Base-by-base conservation (phyloP, 2,113 vertebrate genomes). In the Catharus fuscescens region DNA sequence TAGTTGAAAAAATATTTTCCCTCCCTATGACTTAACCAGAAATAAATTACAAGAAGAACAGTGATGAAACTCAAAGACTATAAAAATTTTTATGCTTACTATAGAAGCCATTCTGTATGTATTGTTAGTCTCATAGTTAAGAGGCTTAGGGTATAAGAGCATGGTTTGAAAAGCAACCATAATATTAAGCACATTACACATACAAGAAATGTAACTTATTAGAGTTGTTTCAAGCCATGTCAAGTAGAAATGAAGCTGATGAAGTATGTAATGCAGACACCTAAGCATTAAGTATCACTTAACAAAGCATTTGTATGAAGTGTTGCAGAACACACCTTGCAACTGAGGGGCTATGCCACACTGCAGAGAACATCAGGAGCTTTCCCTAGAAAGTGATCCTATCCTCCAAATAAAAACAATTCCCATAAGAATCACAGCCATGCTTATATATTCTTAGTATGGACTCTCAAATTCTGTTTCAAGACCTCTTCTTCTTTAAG, bases 151-250 rank as follows among this genome's bases (percentile, higher is more conserved):
- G 29, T 77, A 72, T 26, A n/a, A 87, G 2, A 86, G 21, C 31
- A 38, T 3, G 2, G 53, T 69, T 69, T 84, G 52, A 76, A 93
- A 91, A 89, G 36, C 61, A 81, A 50, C 36, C 56, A 56, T 56
- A 78, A 69, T 25, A 88, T 25, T 65, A 93, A 84, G 65, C 45
- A 71, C 56, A 86, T 74, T 86, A 86, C 16, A 71, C 56, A 50
- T 29, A 42, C 26, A 86, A 3, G 29, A 88, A 82, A 16, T 48
- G 10, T 26, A 83, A 93, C 38, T 93, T 76, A 38, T 26, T 54
- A 44, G 65, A 91, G 56, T 71, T 93, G 83, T 91, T 94, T 95
- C 57, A 91, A 95, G 48, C 28, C 65, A 86, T 6, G 56, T 45
- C 52, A 89, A 83, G 52, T 53, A 78, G 80, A 89, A 89, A 88